phyloP scores from a whole-genome alignment of 2,888 invertebrate species.

The Drosophila cognata region DNA sequence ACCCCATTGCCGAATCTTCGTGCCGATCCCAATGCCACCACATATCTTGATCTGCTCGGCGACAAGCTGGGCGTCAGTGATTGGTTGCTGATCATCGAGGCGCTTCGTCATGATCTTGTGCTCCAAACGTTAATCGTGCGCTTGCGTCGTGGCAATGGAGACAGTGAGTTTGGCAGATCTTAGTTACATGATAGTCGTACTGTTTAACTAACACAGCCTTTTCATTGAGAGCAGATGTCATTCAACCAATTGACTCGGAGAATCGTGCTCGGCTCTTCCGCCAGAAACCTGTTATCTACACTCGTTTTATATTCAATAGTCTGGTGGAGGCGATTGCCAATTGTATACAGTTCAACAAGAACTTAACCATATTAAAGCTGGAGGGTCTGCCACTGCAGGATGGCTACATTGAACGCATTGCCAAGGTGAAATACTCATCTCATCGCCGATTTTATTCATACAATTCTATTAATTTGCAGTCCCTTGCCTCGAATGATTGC shows the following conservation, averaged over 20 bases:
- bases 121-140: constrained; percentile 89
- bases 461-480: constrained; percentile 81
- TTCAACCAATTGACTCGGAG: constrained; percentile 86
- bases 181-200: fast-evolving
- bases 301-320: constrained; percentile 89
- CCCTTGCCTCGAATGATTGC: constrained; percentile 87
- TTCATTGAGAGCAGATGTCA: constrained; percentile 32
- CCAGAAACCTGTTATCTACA: constrained; percentile 88
- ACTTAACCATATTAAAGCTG: constrained; percentile 88
- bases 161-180: constrained; percentile 64
- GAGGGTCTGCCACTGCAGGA: constrained; percentile 90
- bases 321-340: constrained; percentile 88
- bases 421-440: constrained; percentile 84
- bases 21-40: constrained; percentile 84
- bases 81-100: constrained; percentile 91
- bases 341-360: constrained; percentile 88
- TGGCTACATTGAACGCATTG: constrained; percentile 88
- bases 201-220: neutral
- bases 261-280: constrained; percentile 88
- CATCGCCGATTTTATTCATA: neutral
- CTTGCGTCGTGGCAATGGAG: constrained; percentile 86
- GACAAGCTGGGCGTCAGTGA: constrained; percentile 91
- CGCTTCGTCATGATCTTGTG: constrained; percentile 89
- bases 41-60: constrained; percentile 89
- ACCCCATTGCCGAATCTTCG: constrained; percentile 80